Percentiles rank a stretch among this genome's conserved stretches.
phyloP scores from a whole-genome alignment of 1,140 invertebrate genomes.

The Melitaea cinxia region DNA sequence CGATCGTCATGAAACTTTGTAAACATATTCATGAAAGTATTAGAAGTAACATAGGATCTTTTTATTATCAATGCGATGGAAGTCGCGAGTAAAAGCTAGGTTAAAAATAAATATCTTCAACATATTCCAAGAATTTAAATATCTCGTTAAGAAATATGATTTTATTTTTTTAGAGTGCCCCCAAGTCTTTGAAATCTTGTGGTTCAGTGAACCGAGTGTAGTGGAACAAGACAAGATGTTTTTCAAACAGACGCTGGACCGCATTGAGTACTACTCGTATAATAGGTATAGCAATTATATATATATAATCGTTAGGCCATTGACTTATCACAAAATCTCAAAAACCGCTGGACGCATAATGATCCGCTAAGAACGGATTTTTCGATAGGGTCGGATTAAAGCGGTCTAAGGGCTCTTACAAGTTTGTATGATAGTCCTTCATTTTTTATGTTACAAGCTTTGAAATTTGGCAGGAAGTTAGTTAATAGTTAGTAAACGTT shows the following conservation, averaged over 20 bases:
- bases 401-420: no score
- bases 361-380: no score
- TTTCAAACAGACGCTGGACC: neutral
- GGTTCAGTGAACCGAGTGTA: neutral
- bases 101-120: neutral
- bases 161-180: neutral
- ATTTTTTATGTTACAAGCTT: no score
- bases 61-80: no score
- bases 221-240: neutral
- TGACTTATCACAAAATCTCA: neutral
- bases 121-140: neutral
- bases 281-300: neutral
- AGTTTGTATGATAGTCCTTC: no score
- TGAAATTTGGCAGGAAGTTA: no score
- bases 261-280: neutral
- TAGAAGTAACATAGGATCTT: neutral
- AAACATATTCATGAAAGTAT: no score
- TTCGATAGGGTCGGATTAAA: no score
- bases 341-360: no score
- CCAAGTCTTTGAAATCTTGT: neutral
- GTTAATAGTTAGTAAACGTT: no score
- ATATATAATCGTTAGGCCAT: neutral
- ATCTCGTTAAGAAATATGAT: neutral
- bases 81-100: neutral
- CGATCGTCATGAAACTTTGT: no score